Conservation (phyloP, 2,888 invertebrate genomes). For the Thumatha senex region DNA sequence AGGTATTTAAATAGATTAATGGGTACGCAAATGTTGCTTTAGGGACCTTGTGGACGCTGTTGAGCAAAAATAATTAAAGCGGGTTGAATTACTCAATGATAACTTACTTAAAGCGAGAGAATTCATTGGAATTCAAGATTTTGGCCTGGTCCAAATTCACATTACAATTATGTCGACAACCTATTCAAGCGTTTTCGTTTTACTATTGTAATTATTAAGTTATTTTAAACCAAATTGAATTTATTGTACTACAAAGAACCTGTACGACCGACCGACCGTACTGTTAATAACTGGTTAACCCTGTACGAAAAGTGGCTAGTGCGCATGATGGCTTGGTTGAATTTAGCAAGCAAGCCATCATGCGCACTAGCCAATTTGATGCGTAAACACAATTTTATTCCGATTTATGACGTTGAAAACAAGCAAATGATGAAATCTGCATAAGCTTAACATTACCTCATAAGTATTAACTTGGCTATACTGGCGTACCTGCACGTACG, state of each 20-base stretch:
- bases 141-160: no score
- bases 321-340: no score
- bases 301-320: no score
- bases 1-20: constrained; percentile 50
- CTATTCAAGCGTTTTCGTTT: no score
- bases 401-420: constrained; percentile 16
- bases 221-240: no score
- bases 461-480: constrained; percentile 35
- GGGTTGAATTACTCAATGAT: not conserved
- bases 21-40: constrained; percentile 34
- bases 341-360: not conserved
- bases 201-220: no score
- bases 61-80: constrained; percentile 2
- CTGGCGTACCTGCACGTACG: constrained; percentile 41
- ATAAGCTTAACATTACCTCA: constrained; percentile 39
- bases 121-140: not conserved
- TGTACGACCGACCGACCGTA: no score
- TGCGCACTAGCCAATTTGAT: not conserved
- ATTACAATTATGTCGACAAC: no score
- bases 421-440: constrained; percentile 40
- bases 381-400: not conserved
- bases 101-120: not conserved
- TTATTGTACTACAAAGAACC: no score
- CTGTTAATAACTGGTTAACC: no score
- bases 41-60: constrained; percentile 16